Base-by-base conservation (phyloP, 2,888 invertebrate genomes). In the Imbricaverruca yamaguchii region DNA sequence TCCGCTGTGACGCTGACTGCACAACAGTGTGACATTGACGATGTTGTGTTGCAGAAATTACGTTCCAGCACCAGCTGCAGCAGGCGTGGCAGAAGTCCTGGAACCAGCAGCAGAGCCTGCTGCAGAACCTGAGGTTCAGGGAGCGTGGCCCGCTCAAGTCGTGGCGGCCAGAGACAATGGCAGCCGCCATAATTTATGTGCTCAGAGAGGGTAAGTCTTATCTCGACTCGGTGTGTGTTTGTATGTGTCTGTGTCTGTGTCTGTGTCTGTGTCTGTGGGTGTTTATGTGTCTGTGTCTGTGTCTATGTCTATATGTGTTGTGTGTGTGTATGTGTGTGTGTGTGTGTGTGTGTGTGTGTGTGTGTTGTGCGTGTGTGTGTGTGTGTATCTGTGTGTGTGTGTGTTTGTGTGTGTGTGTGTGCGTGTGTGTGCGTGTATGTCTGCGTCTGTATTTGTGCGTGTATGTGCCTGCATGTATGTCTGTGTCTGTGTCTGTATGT, bases 71-170 rank as follows among this genome's bases (percentile, higher is more conserved):
- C 89, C 95, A 96, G 88, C 89, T 96, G 87, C 96, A 96, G 88
- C 94, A 94, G 82, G 94, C 95, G 93, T 96, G 96, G 96, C 95
- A 96, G 89, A 96, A 95, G 88, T 95, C 95, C 88, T 96, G 95
- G 95, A 95, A 94, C 88, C 95, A 94, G 85, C 95, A 94, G 88
- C 95, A 95, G 88, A 93, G 93, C 86, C 90, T 95, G 86, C 94
- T 95, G 85, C 95, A 95, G 89, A 94, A 95, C 87, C 89, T 96
- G 86, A 91, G 95, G 85, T 95, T 96, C 90, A 92, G 96, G 80
- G 96, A 96, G 88, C 91, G 96, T 82, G 96, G 96, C 6, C 96
- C 96, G 0, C 90, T 96, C 83, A 96, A 96, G 88, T 95, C 95
- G 81, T 96, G 96, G 96, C 90, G 95, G 81, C 95, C 95, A 7